Base-by-base conservation (phyloP, 2,113 vertebrate species). In the Origma solitaria region DNA sequence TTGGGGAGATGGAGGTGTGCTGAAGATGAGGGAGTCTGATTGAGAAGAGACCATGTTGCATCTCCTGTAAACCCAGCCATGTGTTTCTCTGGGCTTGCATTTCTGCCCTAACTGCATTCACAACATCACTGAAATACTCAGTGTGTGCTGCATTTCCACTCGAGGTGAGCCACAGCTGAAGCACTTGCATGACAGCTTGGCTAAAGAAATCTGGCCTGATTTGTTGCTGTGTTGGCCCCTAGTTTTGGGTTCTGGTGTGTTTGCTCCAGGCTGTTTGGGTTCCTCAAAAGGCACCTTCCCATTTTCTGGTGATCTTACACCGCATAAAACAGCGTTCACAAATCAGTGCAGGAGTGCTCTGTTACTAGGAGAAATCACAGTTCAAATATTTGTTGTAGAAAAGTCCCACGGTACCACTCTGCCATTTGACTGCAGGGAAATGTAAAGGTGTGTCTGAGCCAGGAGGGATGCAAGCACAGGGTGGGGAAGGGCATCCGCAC, bases 21-120 rank as follows among this genome's bases (percentile, higher is more conserved):
- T 84, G 61, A 56, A 72, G 22, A 49, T 50, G 69, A 84, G 4
- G 27, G n/a, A 76, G 23, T 62, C 33, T 58, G 45, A 53, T 1
- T 79, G 86, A 62, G 76, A 70, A 19, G 27, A 78, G 71, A 28
- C 23, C 0, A 0, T 31, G 47, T 53, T 91, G 35, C 17, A 57
- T 40, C 56, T 91, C 42, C 50, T 78, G 42, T 68, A 72, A 90
- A 78, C 78, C 12, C 86, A 90, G 53, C 35, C 77, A 5, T 81
- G 56, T 75, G 60, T 68, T 89, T 65, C 54, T 79, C 65, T 53
- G 91, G 30, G 56, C 70, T 92, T 84, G 80, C 31, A 21, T 81
- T 95, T 90, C 91, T 96, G 25, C 86, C 69, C 69, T 84, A 27
- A 68, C 65, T 75, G 81, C 92, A 76, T 89, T 95, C 78, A 87